phyloP scores from a whole-genome alignment of 2,888 invertebrate genomes.

The Spilarctia lutea region DNA sequence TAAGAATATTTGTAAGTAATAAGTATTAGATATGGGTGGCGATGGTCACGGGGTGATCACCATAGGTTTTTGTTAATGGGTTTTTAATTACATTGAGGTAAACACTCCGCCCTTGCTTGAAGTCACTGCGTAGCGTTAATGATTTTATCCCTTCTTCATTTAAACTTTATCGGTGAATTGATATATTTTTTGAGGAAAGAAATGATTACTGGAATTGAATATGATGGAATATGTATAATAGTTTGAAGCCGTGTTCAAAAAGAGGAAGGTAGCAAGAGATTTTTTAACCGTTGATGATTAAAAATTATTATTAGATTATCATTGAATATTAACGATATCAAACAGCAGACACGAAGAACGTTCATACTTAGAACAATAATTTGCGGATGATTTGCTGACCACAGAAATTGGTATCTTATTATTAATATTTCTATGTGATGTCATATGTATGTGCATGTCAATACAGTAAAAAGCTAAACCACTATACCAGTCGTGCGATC shows the following conservation, averaged over 20 bases:
- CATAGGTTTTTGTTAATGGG: conserved; percentile 68
- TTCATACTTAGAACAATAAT: too few species aligned
- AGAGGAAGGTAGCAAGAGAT: too few species aligned
- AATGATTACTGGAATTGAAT: neutral
- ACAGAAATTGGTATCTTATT: too few species aligned
- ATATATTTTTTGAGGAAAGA: neutral
- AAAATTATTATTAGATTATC: neutral
- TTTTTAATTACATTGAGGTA: conserved; percentile 75
- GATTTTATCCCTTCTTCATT: conserved; percentile 24
- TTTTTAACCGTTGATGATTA: neutral
- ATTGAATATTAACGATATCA: too few species aligned
- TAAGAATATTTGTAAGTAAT: conserved; percentile 64
- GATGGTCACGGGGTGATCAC: conserved; percentile 78
- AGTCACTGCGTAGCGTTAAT: conserved; percentile 28
- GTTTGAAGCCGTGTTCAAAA: too few species aligned
- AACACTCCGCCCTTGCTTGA: conserved; percentile 69
- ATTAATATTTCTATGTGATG: too few species aligned
- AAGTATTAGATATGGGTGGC: conserved; percentile 73
- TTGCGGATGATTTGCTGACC: too few species aligned
- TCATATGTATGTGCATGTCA: too few species aligned
- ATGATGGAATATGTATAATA: too few species aligned
- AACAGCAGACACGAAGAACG: neutral
- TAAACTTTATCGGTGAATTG: neutral
- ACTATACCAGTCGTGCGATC: too few species aligned
- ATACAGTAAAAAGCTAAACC: too few species aligned